Conservation (phyloP, 2,113 vertebrate genomes). For the Odontophorus gujanensis region DNA sequence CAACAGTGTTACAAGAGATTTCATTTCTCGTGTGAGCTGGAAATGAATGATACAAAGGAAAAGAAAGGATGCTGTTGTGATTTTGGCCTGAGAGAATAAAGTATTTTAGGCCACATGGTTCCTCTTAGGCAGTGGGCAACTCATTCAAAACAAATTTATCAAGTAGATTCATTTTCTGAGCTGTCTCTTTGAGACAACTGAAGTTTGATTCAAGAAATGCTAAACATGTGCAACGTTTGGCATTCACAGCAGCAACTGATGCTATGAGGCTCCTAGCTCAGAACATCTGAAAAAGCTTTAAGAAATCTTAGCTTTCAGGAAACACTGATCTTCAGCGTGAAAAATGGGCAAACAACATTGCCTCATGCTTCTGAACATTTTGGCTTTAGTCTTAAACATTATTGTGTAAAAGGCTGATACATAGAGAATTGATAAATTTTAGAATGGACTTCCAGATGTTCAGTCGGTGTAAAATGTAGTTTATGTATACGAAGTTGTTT, state of each 20-base stretch:
- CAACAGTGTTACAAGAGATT: background rate
- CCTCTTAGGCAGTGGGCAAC: background rate
- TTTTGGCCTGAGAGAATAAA: background rate
- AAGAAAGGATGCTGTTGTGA: background rate
- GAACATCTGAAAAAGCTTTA: background rate
- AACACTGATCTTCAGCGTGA: background rate
- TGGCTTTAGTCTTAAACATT: slow-evolving; percentile 55
- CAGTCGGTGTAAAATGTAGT: background rate
- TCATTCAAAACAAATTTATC: background rate
- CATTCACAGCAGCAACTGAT: background rate
- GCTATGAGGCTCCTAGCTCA: background rate
- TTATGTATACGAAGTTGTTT: background rate
- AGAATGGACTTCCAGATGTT: background rate
- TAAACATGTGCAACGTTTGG: background rate
- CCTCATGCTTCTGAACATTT: slow-evolving; percentile 31
- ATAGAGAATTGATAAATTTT: too few species aligned
- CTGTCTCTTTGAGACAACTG: background rate
- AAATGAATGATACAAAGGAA: background rate
- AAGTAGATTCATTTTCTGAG: background rate
- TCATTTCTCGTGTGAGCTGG: background rate
- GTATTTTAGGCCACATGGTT: background rate
- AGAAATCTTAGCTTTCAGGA: background rate
- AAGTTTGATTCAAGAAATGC: background rate
- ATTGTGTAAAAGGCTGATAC: background rate
- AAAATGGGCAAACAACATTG: slow-evolving; percentile 40